Conservation (phyloP, 2,888 invertebrate genomes). For the Caenorhabditis becei region DNA sequence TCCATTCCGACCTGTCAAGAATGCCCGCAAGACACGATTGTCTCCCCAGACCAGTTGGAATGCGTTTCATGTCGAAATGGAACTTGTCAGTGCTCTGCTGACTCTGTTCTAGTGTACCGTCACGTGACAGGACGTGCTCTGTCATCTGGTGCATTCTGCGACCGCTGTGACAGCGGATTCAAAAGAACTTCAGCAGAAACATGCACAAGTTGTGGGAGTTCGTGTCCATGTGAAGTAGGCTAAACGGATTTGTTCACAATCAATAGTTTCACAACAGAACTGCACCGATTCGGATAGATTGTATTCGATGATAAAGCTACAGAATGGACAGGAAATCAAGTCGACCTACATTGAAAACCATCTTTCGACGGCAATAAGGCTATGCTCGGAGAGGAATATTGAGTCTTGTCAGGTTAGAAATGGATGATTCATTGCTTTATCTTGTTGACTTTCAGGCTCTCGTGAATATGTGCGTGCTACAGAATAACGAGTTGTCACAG, state of each 20-base stretch:
- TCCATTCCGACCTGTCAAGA: constrained; percentile 34
- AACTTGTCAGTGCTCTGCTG: constrained; percentile 42
- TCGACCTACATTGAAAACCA: constrained; percentile 44
- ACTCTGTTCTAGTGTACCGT: constrained; percentile 24
- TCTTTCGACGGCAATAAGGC: constrained; percentile 8
- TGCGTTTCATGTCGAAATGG: constrained; percentile 49
- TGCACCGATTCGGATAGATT: constrained; percentile 36
- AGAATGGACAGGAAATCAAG: constrained; percentile 49
- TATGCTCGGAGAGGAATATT: constrained; percentile 38
- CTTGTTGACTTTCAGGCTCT: constrained; percentile 20
- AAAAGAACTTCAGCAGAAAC: constrained; percentile 10
- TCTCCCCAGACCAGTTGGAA: constrained; percentile 30
- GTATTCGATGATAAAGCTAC: constrained; percentile 38
- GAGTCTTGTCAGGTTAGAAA: constrained; percentile 37
- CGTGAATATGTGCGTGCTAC: constrained; percentile 86
- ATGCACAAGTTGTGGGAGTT: constrained; percentile 28
- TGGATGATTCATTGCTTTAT: too few species aligned
- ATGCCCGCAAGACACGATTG: constrained; percentile 33
- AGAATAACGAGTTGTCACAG: constrained; percentile 82
- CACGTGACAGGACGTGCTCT: constrained; percentile 24
- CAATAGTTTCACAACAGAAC: constrained; percentile 18
- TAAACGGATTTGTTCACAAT: neutral
- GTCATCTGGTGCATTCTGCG: constrained; percentile 35
- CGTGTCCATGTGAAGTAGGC: constrained; percentile 19
- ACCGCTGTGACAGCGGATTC: constrained; percentile 36